A percentile compares a stretch with the other conserved stretches of the same genome.
These are phyloP conservation scores for Eospalax fontanierii DNA, from an alignment of 2,797 vertebrate species.

Conservation along the genomic window DNA sequence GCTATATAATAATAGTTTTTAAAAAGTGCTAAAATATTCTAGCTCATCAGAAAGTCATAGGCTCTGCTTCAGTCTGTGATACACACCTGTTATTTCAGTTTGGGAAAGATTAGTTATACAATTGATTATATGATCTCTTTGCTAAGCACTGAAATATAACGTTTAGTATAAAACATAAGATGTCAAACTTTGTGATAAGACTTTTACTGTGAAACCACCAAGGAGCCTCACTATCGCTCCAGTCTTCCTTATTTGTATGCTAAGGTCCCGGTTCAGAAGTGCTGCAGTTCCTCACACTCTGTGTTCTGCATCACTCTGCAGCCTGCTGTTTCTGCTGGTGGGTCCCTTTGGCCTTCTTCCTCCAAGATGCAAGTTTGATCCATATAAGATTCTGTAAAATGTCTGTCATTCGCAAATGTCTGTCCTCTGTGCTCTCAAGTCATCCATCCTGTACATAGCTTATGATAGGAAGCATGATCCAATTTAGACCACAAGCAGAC, in stretches of 20 bases:
- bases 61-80: not conserved
- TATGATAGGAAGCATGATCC: not conserved
- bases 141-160: not conserved
- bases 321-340: not conserved
- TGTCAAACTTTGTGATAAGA: not conserved
- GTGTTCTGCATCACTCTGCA: not conserved
- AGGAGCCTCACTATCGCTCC: not conserved
- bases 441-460: not conserved
- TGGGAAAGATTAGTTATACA: not conserved
- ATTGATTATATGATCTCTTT: not conserved
- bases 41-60: not conserved
- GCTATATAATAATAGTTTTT: not conserved
- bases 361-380: not conserved
- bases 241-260: not conserved
- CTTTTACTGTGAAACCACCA: not conserved
- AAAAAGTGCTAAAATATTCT: slow-evolving; percentile 29
- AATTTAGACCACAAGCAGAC: not conserved
- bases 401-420: not conserved
- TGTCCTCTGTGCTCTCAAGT: not conserved
- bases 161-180: too few relatives aligned
- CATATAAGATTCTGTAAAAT: not conserved
- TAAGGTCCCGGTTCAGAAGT: not conserved
- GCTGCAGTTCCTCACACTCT: not conserved
- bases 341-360: not conserved
- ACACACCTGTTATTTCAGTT: not conserved